Conservation (phyloP, 2,797 vertebrate genomes). For the Eleutherodactylus coqui region DNA sequence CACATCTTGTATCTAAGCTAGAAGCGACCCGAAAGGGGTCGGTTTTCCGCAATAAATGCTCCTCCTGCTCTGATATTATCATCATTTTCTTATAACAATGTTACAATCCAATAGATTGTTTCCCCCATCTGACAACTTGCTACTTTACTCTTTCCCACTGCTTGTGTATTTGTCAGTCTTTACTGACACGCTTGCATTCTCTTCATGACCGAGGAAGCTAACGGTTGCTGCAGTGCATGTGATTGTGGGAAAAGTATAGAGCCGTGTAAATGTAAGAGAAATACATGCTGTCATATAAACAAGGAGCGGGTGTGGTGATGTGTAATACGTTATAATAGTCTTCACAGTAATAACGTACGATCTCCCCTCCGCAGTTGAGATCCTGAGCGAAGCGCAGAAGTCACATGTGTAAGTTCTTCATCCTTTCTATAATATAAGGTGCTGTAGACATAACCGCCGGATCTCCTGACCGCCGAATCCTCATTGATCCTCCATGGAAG, state of each 20-base stretch:
- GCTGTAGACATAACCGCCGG: not conserved
- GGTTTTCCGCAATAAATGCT: no score
- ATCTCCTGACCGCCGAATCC: not conserved
- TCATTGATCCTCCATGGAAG: not conserved
- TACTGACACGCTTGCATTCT: no score
- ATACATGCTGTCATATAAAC: not conserved
- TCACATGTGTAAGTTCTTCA: not conserved
- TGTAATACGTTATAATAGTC: not conserved
- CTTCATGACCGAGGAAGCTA: not conserved
- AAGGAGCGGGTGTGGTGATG: not conserved
- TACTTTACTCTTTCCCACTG: no score
- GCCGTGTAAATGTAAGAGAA: not conserved
- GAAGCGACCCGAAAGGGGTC: no score
- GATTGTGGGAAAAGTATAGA: no score
- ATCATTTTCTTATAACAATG: no score
- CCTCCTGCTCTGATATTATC: no score
- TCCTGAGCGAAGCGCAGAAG: not conserved
- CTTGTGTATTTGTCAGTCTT: not conserved
- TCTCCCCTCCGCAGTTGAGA: not conserved
- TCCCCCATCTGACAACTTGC: no score
- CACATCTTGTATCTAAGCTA: no score
- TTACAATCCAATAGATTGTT: no score
- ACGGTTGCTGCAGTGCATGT: no score
- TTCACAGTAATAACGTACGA: not conserved
- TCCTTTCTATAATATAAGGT: not conserved